Base-by-base conservation (phyloP, 2,888 invertebrate species). In the Drosophila phalerata region DNA sequence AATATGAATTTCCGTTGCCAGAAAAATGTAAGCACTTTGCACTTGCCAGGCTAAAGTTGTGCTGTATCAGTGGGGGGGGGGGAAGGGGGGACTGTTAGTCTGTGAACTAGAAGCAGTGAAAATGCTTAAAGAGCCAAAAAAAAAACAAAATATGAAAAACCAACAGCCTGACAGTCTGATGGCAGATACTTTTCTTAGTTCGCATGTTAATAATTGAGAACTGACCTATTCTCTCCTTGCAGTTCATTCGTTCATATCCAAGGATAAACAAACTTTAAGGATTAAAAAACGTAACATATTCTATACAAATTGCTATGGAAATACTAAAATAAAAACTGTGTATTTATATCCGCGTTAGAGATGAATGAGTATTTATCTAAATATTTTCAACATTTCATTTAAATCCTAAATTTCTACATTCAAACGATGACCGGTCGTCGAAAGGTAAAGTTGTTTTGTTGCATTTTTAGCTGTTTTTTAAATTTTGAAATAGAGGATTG, bases 1-100 rank as follows among this genome's bases (percentile, higher is more conserved):
- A 74, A 86, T 85, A 82, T 89, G 89, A 87, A 90, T 89, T 90
- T 90, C 83, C 83, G 72, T 67, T 90, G 90, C 85, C 91, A 90
- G 79, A 88, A 79, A 85, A 87, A 81, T 83, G 78, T 82, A 87
- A 90, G 88, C 87, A 85, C 81, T 91, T 85, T 85, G 79, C 79
- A 80, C 81, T 87, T 83, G 78, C 87, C 83, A 75, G 55, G 32
- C 28, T 28, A 66, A 19, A 77, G 38, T 25, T 28, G 3, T 22
- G n/a, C 25, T 43, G 22, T 43, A 6, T 13, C 25, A 43, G 22
- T n/a, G 22, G 43, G 43, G 1, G n/a, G 34, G 3, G n/a, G n/a
- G 11, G 32, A 10, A 11, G 22, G 43, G 43, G 8, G n/a, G 13
- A 0, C 22, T 43, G 13, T 43, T 13, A 13, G 22, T 5, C 22